These are phyloP conservation scores for Portevinia maculata DNA, from an alignment of 2,888 invertebrate species.

Conservation along the genomic window DNA sequence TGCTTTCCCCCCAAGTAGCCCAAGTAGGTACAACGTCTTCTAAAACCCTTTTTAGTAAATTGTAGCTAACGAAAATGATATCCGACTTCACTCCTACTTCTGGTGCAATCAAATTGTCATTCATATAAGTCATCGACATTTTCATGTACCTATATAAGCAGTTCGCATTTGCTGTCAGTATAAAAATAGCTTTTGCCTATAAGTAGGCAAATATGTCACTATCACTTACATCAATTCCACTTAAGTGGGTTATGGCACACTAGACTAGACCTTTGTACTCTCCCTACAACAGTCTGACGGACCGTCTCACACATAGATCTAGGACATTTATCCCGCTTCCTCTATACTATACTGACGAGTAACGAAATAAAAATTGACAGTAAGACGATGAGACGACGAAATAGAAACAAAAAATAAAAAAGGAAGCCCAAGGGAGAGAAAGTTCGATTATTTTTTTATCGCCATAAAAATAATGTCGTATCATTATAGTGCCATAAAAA, in stretches of 20 bases:
- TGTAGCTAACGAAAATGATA: background rate
- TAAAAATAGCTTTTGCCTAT: constrained; percentile 42
- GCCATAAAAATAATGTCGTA: constrained; percentile 71
- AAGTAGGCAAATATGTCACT: constrained; percentile 79
- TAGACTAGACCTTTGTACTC: constrained; percentile 49
- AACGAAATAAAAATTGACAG: constrained; percentile 69
- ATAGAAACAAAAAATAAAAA: constrained; percentile 25
- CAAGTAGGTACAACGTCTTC: too few species aligned
- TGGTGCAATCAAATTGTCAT: constrained; percentile 61
- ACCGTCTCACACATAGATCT: constrained; percentile 31
- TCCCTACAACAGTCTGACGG: constrained; percentile 14
- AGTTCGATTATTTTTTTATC: constrained; percentile 73
- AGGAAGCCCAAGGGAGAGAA: constrained; percentile 45
- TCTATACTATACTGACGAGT: constrained; percentile 41
- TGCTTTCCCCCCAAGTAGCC: too few species aligned
- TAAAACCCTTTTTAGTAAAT: too few species aligned
- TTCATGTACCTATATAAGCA: background rate
- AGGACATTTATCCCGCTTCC: constrained; percentile 48
- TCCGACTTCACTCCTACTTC: background rate
- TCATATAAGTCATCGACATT: constrained; percentile 63
- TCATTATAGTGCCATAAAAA: constrained; percentile 73
- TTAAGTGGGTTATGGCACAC: constrained; percentile 61
- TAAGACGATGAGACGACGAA: constrained; percentile 27
- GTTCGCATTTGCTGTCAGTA: background rate
- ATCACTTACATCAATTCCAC: constrained; percentile 80